A percentile compares a stretch with the other conserved stretches of the same genome.
phyloP scores from a whole-genome alignment of 2,797 vertebrate genomes.

The Nasua narica region DNA sequence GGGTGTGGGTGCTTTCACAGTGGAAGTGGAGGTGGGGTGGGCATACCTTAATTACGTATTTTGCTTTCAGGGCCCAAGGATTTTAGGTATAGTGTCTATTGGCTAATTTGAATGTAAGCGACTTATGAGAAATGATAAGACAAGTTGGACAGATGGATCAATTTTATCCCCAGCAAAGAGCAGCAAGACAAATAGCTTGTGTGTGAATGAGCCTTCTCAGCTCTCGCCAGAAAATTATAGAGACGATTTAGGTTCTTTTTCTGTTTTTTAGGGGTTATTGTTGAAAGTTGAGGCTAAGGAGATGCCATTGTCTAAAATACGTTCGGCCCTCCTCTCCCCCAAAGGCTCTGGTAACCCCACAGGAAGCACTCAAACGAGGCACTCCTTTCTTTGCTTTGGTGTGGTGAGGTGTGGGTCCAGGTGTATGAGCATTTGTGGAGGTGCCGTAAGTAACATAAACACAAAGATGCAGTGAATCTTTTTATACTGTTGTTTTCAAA shows the following conservation, averaged over 20 bases:
- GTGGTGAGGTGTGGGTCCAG: background rate
- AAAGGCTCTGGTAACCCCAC: background rate
- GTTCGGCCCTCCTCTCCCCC: accelerated
- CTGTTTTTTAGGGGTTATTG: background rate
- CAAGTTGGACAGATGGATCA: conserved; percentile 78
- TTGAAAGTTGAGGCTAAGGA: conserved; percentile 26
- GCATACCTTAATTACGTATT: conserved; percentile 55
- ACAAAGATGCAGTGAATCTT: background rate
- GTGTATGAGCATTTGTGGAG: background rate
- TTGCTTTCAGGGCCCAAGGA: conserved; percentile 72
- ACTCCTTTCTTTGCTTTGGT: background rate
- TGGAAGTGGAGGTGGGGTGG: conserved; percentile 47
- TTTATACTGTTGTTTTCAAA: conserved; percentile 50
- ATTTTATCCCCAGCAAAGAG: conserved; percentile 65
- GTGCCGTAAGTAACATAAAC: background rate
- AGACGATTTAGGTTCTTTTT: conserved; percentile 21
- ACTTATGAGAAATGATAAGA: conserved; percentile 65
- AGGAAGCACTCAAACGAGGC: background rate
- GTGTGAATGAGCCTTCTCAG: conserved; percentile 50
- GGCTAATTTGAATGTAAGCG: conserved; percentile 63
- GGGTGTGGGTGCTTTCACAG: conserved; percentile 71
- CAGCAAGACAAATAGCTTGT: conserved; percentile 44
- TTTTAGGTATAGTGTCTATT: conserved; percentile 57
- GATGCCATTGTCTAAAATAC: background rate
- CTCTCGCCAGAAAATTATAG: background rate